Percentiles rank a stretch among this genome's conserved stretches.
Evolutionary conservation across 2,797 vertebrate genomes (phyloP).

Genomic region (Schizopygopsis malacanthus): DNA sequence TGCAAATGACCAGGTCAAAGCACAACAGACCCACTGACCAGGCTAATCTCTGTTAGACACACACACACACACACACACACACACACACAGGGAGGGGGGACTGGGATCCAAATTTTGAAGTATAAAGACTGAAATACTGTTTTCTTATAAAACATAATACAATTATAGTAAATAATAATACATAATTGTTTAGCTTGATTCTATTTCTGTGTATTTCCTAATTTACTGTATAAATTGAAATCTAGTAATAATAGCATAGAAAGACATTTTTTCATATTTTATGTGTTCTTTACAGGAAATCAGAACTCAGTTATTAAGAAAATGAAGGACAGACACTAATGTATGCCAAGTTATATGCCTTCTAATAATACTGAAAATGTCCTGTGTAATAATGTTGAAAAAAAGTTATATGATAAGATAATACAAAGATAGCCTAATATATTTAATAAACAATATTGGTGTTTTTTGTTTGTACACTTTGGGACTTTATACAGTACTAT

Average conservation of each 20-base stretch:
- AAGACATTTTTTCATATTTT: neutral
- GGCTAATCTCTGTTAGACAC: slow-evolving; percentile 29
- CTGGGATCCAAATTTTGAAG: neutral
- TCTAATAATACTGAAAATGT: neutral
- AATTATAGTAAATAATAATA: too few relatives aligned
- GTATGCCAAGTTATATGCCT: neutral
- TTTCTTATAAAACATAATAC: neutral
- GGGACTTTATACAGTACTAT: too few relatives aligned
- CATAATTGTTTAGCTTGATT: neutral
- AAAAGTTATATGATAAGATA: neutral
- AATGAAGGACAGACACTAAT: neutral
- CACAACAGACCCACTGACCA: slow-evolving; percentile 41
- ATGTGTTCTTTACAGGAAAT: neutral
- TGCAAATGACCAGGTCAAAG: slow-evolving; percentile 33
- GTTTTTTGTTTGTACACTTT: neutral
- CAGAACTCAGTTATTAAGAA: neutral
- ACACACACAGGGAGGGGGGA: too few relatives aligned
- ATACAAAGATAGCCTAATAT: neutral
- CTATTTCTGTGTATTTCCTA: neutral
- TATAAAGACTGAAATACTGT: too few relatives aligned
- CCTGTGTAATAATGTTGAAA: neutral
- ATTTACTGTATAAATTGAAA: neutral
- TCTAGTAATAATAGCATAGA: neutral
- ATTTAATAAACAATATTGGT: neutral
- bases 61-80: neutral